Base-by-base conservation (phyloP, 2,113 vertebrate species). In the Malurus alboscapulatus region DNA sequence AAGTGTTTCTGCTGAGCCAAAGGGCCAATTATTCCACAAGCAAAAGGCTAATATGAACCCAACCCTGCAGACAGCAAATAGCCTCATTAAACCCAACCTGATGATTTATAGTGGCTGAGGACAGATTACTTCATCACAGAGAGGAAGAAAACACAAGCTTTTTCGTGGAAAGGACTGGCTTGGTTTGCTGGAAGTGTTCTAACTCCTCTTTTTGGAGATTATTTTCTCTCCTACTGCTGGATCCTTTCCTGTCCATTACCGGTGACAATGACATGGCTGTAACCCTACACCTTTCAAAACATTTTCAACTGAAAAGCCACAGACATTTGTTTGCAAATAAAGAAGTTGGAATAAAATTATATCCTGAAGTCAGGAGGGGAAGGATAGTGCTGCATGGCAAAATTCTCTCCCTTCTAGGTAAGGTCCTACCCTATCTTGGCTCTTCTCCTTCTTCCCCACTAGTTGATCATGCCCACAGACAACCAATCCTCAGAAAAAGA, bases 91-190 rank as follows among this genome's bases (percentile, higher is more conserved):
- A 90, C 18, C 50, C 32, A 61, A 68, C 38, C 3, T 1, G 25
- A 36, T n/a, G 68, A 93, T 79, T 95, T 87, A 67, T 8, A 87
- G 57, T 32, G 69, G 10, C 84, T 81, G 62, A 96, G 78, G 53
- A 75, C 71, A 51, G 62, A 63, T 26, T 29, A 81, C 73, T 71
- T 61, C 36, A 45, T 57, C 61, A 30, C 42, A 77, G 63, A 94
- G 65, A 53, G 34, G 75, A 58, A 44, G 30, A 51, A 69, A 87
- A 42, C 55, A 62, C 29, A 62, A 44, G 22, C 24, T 27, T 91
- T 94, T 77, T n/a, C 45, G 15, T 42, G 30, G 48, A 45, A 83
- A 89, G 24, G 69, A 62, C 59, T 44, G 62, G 42, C 68, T 69
- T 80, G 53, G 21, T 78, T 57, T 84, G 75, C 75, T 80, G 68